Conservation (phyloP, 1,140 invertebrate genomes). For the Aphis craccivora region DNA sequence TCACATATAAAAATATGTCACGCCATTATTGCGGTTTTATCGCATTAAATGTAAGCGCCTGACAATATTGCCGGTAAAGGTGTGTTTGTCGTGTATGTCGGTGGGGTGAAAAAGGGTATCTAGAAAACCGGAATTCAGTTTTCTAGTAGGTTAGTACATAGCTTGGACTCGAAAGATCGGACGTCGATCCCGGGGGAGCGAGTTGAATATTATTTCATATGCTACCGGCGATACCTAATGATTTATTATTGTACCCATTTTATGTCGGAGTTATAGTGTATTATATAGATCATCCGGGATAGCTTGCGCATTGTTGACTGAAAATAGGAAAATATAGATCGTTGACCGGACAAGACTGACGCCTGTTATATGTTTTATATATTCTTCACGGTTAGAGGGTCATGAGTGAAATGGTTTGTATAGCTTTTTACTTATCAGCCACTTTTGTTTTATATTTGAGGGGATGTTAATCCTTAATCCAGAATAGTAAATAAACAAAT, state of each 20-base stretch:
- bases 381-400: not conserved
- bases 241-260: not conserved
- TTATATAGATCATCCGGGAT: not conserved
- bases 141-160: not conserved
- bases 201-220: not conserved
- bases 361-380: not conserved
- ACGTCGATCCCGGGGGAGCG: not conserved
- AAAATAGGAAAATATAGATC: constrained; percentile 10
- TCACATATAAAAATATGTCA: not conserved
- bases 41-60: not conserved
- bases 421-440: not conserved
- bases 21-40: not conserved
- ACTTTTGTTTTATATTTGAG: not conserved
- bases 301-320: not conserved
- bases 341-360: not conserved
- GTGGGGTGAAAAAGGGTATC: no score
- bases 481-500: not conserved
- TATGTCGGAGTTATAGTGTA: not conserved
- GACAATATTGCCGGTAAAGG: not conserved
- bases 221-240: not conserved
- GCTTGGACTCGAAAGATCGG: not conserved
- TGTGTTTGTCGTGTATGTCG: not conserved
- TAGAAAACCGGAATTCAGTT: not conserved
- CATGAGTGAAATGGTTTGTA: not conserved
- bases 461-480: not conserved